A percentile compares a stretch with the other conserved stretches of the same genome.
Evolutionary conservation across 2,888 invertebrate species (phyloP).

Genomic region (Drosophila mayaguana): DNA sequence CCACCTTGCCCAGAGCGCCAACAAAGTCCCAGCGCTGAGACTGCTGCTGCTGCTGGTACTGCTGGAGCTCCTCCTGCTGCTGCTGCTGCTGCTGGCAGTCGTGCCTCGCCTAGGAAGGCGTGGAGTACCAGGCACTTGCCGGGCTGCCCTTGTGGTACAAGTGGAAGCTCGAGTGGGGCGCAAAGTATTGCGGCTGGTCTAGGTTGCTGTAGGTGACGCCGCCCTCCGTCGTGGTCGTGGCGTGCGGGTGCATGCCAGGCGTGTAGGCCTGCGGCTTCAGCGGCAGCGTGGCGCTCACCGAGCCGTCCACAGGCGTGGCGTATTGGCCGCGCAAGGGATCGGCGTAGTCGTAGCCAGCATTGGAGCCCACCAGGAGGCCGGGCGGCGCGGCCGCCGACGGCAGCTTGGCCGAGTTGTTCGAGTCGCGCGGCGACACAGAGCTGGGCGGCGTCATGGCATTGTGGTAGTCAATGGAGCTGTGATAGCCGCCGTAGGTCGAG

Average conservation of each 20-base stretch:
- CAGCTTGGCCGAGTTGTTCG: conserved; percentile 86
- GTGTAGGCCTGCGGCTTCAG: conserved; percentile 96
- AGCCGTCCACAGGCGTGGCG: conserved; percentile 77
- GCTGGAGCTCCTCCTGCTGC: conserved; percentile 23
- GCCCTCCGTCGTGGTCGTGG: conserved; percentile 87
- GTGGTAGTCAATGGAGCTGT: conserved; percentile 92
- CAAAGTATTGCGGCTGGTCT: conserved; percentile 94
- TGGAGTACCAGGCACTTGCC: conserved; percentile 92
- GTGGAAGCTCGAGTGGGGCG: conserved; percentile 93
- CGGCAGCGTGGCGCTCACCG: conserved; percentile 88
- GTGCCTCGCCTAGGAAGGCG: conserved; percentile 88
- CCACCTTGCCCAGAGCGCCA: conserved; percentile 81
- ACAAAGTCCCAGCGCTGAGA: conserved; percentile 78
- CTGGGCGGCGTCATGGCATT: conserved; percentile 98
- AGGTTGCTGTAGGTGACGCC: conserved; percentile 88
- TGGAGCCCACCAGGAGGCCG: conserved; percentile 55
- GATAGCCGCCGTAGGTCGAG: conserved; percentile 87
- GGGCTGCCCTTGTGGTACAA: conserved; percentile 92
- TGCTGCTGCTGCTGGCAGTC: conserved; percentile 52
- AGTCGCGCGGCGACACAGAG: conserved; percentile 97
- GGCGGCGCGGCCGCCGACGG: conserved; percentile 48
- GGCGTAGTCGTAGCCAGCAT: conserved; percentile 87
- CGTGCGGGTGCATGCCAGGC: conserved; percentile 87
- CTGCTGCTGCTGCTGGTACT: conserved; percentile 27
- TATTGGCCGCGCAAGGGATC: conserved; percentile 87